These are phyloP conservation scores for Liopterus haemorrhoidalis DNA, from an alignment of 2,888 invertebrate species.

Conservation along the genomic window DNA sequence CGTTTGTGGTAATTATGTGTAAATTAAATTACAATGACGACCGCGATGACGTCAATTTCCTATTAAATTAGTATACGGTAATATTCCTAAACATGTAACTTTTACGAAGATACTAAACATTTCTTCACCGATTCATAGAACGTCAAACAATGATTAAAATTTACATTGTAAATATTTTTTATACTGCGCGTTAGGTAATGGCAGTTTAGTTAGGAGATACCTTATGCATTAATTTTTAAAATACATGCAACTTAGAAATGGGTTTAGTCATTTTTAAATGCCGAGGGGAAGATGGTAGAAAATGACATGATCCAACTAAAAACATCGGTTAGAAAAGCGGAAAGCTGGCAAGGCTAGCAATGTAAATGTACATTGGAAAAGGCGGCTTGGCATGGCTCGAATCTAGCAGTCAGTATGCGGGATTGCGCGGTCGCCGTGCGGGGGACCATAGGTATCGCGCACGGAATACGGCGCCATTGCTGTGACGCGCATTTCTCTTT, in stretches of 20 bases:
- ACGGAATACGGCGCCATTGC: constrained; percentile 58
- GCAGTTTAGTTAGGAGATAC: no score
- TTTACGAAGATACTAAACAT: neutral
- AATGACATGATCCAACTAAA: no score
- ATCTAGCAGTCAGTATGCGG: no score
- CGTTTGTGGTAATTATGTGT: no score
- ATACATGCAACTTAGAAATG: no score
- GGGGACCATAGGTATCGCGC: constrained; percentile 52
- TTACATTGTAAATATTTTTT: neutral
- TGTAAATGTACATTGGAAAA: no score
- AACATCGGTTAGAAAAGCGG: no score
- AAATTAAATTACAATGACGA: constrained; percentile 14
- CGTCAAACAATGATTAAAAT: neutral
- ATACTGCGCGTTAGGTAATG: neutral
- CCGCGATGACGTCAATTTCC: neutral
- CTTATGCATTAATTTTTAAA: no score
- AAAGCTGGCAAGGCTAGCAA: no score
- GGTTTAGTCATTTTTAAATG: no score
- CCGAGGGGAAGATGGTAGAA: no score
- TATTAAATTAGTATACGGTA: neutral
- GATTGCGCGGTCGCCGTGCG: constrained; percentile 35
- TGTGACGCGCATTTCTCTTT: constrained; percentile 72
- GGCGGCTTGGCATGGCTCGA: no score
- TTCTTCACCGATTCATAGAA: neutral
- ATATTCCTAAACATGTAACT: neutral